A percentile compares a stretch with the other conserved stretches of the same genome.
These are phyloP conservation scores for Vandiemenella viatica DNA, from an alignment of 2,888 invertebrate genomes.

Conservation along the genomic window DNA sequence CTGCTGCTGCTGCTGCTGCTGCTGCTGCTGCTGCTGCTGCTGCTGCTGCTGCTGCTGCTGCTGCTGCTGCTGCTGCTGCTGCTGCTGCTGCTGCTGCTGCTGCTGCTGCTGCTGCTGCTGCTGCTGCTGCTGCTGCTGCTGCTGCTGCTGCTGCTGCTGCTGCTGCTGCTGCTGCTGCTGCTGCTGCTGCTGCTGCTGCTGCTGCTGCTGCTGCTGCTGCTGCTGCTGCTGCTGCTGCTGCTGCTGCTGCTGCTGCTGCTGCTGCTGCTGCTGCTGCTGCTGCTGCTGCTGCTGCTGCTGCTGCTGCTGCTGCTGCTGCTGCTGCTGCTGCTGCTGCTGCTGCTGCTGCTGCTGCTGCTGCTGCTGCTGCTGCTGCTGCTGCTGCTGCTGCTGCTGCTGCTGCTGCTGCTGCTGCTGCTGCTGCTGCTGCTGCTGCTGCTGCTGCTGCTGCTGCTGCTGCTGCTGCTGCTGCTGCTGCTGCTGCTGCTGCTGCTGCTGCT, in stretches of 20 bases:
- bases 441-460: constrained; percentile 5
- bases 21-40: no score
- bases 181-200: not conserved
- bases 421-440: constrained; percentile 5
- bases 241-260: constrained; percentile 1
- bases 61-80: not conserved
- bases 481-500: constrained; percentile 13
- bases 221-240: not conserved
- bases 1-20: not conserved
- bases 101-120: no score
- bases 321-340: constrained; percentile 5
- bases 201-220: not conserved
- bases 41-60: not conserved
- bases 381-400: constrained; percentile 5
- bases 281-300: constrained; percentile 13
- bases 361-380: constrained; percentile 5
- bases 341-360: constrained; percentile 5
- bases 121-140: not conserved
- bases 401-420: constrained; percentile 5
- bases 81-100: not conserved
- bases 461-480: constrained; percentile 6
- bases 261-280: constrained; percentile 5
- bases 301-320: constrained; percentile 5
- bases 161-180: constrained; percentile 17
- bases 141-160: constrained; percentile 13